Conservation (phyloP, 2,888 invertebrate genomes). For the Phortica okadai region DNA sequence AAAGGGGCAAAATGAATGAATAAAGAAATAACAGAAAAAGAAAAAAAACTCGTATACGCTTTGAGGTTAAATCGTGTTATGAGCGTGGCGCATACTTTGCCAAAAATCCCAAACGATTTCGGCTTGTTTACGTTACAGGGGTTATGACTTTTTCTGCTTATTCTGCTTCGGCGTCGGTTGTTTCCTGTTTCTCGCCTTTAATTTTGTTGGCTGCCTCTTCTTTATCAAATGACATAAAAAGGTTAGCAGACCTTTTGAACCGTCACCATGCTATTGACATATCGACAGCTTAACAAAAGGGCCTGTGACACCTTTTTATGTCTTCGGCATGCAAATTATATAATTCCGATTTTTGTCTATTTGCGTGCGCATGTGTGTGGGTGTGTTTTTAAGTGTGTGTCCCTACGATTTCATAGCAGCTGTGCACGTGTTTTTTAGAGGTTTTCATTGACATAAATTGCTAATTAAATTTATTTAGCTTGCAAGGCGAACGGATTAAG, state of each 20-base stretch:
- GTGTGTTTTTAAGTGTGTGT: constrained; percentile 1
- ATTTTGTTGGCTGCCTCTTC: background rate
- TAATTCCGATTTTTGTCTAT: background rate
- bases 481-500: background rate
- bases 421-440: background rate
- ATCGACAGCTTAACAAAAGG: constrained; percentile 26
- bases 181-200: background rate
- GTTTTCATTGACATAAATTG: constrained; percentile 22
- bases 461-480: constrained; percentile 23
- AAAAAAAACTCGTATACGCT: background rate
- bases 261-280: constrained; percentile 13
- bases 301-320: constrained; percentile 26
- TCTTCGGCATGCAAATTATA: constrained; percentile 23
- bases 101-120: constrained; percentile 25
- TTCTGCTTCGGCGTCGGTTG: background rate
- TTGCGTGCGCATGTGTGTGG: background rate
- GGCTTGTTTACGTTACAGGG: background rate
- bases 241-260: constrained; percentile 23
- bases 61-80: constrained; percentile 20
- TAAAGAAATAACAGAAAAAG: background rate
- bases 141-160: constrained; percentile 12
- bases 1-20: background rate
- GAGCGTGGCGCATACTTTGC: background rate
- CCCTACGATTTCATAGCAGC: background rate
- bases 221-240: background rate